Evolutionary conservation across 2,113 vertebrate genomes (phyloP), one percentile per base, ranked within the genome.

Genomic region (Ascaphus truei): DNA sequence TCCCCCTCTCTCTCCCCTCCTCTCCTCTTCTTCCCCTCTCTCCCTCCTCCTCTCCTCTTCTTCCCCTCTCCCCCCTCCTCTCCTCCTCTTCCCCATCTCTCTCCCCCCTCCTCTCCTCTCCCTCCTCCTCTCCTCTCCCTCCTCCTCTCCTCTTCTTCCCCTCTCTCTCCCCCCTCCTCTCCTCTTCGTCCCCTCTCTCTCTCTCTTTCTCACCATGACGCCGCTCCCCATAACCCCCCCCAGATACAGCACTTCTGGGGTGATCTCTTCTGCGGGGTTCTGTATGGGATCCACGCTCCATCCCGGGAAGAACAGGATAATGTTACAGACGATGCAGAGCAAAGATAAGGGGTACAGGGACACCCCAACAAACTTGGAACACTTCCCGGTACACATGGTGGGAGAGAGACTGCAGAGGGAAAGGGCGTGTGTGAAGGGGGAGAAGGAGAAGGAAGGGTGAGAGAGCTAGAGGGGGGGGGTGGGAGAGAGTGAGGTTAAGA

Each of bases 221-320:
- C 91, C 92, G 0, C 89, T 90, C 73, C 90, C 91, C 0, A 92
- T 5, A 3, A 93, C 51, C 4, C 92, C 92, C 2, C 91, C 89
- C 80, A 92, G 84, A 76, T 89, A 92, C 34, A 90, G 88, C 23
- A 92, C 89, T 67, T 92, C 90, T 15, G 84, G 79, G 0, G 91
- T 90, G 15, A 93, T 79, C 9, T 79, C 51, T 3, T 3, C 0
- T 3, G 58, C 76, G 0, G 76, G 12, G 0, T 13, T 3, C 27
- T 80, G 25, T 1, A 81, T 79, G 0, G 88, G 92, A 4, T 80
- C 68, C 18, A 76, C 10, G 0, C 80, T 77, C 71, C 87, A 89
- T 3, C 34, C 77, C 1, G 91, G 92, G 68, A 93, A 93, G 51
- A 91, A 90, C 45, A 92, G 64, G 1, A 92, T 76, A 1, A 93